These are phyloP conservation scores for Sylvilagus floridanus DNA, from an alignment of 2,797 vertebrate genomes.

Conservation along the genomic window DNA sequence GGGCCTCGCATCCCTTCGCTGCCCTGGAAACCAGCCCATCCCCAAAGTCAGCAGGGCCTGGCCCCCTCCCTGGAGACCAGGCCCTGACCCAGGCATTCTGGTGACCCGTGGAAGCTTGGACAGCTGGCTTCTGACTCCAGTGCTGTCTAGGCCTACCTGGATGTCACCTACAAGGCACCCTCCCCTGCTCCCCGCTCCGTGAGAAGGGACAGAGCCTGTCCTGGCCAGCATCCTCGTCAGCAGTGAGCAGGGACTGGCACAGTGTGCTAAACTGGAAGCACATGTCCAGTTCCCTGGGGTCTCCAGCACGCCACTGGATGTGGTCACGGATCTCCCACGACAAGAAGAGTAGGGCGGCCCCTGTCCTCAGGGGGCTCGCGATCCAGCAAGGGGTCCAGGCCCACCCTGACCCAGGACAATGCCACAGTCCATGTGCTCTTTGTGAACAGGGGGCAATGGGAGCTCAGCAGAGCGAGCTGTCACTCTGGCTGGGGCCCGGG, in stretches of 20 bases:
- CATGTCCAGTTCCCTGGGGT: accelerated
- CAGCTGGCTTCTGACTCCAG: neutral
- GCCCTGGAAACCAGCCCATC: constrained; percentile 86
- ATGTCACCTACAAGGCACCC: neutral
- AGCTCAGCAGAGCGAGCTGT: accelerated
- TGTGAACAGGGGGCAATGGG: neutral
- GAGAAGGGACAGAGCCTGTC: neutral
- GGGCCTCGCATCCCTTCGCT: constrained; percentile 91
- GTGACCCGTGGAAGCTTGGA: neutral
- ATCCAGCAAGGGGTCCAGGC: neutral
- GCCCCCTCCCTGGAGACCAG: neutral
- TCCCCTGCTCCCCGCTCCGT: neutral
- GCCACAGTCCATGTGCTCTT: neutral
- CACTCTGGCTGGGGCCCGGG: neutral
- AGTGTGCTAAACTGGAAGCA: neutral
- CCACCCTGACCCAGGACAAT: neutral
- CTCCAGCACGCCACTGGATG: neutral
- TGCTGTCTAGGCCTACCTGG: neutral
- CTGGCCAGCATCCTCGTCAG: neutral
- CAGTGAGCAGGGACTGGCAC: neutral
- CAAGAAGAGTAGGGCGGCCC: neutral
- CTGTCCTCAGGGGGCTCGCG: neutral
- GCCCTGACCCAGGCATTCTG: neutral
- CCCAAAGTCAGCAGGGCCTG: neutral
- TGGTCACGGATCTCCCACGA: neutral